These are phyloP conservation scores for Thymelicus lineola DNA, from an alignment of 2,888 invertebrate species.

Conservation along the genomic window DNA sequence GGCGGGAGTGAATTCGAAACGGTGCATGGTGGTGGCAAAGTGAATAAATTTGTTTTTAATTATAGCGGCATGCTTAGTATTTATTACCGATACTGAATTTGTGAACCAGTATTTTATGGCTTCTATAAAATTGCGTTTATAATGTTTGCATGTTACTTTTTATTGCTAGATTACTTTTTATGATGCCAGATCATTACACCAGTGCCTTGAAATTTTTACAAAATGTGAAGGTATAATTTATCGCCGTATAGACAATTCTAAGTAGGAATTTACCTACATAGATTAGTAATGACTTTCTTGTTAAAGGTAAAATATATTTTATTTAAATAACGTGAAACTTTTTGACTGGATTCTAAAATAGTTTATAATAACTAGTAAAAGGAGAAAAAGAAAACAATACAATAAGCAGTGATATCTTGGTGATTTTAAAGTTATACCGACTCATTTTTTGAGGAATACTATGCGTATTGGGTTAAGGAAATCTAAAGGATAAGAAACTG, in stretches of 20 bases:
- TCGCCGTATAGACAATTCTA: not conserved
- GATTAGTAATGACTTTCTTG: too few relatives aligned
- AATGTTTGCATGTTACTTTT: slow-evolving; percentile 40
- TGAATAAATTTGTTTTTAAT: slow-evolving; percentile 32
- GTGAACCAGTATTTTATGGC: slow-evolving; percentile 15
- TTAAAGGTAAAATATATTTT: too few relatives aligned
- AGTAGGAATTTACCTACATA: too few relatives aligned
- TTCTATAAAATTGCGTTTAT: slow-evolving; percentile 12
- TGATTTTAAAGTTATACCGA: too few relatives aligned
- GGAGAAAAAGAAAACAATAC: too few relatives aligned
- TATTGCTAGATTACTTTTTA: slow-evolving; percentile 45
- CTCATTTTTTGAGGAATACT: too few relatives aligned
- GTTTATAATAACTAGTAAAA: too few relatives aligned
- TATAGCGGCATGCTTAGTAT: slow-evolving; percentile 14
- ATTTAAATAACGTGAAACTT: too few relatives aligned
- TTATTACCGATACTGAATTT: slow-evolving; percentile 18
- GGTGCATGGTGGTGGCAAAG: slow-evolving; percentile 8
- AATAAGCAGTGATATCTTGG: too few relatives aligned
- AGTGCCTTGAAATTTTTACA: slow-evolving; percentile 1
- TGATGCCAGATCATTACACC: slow-evolving; percentile 25
- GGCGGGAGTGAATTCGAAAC: slow-evolving; percentile 42
- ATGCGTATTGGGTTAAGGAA: too few relatives aligned
- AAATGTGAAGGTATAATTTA: slow-evolving; percentile 1
- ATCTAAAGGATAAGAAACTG: too few relatives aligned
- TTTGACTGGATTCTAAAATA: too few relatives aligned